A percentile compares a stretch with the other conserved stretches of the same genome.
Conservation (phyloP, 2,888 invertebrate genomes). For the Hesperia comma region DNA sequence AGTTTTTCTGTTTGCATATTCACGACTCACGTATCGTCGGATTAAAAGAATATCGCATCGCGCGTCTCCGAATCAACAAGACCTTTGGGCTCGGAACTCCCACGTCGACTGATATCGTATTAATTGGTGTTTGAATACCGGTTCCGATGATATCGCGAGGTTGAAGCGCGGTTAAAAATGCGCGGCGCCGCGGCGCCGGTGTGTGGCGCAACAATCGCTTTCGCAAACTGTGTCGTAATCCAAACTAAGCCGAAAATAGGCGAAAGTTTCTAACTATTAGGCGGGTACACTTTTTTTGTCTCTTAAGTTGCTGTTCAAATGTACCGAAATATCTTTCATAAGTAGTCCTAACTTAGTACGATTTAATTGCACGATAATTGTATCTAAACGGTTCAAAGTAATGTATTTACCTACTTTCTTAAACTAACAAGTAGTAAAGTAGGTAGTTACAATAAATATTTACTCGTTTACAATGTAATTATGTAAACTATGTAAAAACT, state of each 20-base stretch:
- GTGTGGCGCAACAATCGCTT: conserved; percentile 69
- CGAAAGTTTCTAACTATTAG: conserved; percentile 65
- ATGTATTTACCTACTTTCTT: no score
- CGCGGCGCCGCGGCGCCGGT: conserved; percentile 39
- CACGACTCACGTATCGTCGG: conserved; percentile 24
- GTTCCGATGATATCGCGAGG: conserved; percentile 48
- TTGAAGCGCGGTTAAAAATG: conserved; percentile 52
- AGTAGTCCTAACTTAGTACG: conserved; percentile 1
- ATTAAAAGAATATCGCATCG: conserved; percentile 7
- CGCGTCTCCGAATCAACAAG: conserved; percentile 26
- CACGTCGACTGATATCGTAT: conserved; percentile 44
- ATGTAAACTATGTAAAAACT: no score
- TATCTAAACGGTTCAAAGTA: no score
- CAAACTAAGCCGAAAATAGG: conserved; percentile 67
- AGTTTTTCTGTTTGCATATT: conserved; percentile 24
- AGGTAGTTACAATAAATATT: no score
- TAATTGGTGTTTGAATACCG: conserved; percentile 45
- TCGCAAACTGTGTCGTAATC: conserved; percentile 74
- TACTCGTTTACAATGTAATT: no score
- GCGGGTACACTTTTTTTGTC: conserved; percentile 55
- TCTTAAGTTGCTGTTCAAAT: conserved; percentile 50
- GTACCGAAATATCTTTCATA: background rate
- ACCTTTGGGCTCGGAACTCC: conserved; percentile 38
- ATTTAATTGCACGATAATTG: no score
- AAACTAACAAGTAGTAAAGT: no score